Percentiles rank a stretch among this genome's conserved stretches.
These are phyloP conservation scores for Beris morrisii DNA, from an alignment of 2,888 invertebrate genomes.

Conservation along the genomic window DNA sequence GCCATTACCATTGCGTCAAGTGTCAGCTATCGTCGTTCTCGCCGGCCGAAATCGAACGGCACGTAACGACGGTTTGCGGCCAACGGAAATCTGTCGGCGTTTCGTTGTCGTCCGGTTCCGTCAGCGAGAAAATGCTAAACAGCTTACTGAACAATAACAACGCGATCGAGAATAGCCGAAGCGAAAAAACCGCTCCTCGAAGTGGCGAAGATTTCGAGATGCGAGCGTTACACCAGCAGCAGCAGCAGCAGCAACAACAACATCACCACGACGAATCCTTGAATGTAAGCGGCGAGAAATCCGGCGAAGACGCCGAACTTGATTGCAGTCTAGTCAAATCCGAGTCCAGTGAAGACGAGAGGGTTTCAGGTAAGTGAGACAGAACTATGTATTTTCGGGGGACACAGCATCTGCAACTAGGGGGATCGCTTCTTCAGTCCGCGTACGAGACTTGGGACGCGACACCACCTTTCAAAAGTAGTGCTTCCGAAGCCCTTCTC, in stretches of 20 bases:
- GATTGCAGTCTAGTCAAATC: slow-evolving; percentile 27
- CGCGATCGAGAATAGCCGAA: slow-evolving; percentile 2
- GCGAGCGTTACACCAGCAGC: slow-evolving; percentile 24
- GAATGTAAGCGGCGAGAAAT: slow-evolving; percentile 25
- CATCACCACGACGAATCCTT: neutral
- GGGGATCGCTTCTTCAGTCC: neutral
- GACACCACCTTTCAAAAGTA: no score
- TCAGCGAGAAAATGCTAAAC: neutral
- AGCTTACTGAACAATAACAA: slow-evolving; percentile 14
- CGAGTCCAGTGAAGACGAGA: slow-evolving; percentile 44
- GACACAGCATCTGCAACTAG: neutral
- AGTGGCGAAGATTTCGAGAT: slow-evolving; percentile 10
- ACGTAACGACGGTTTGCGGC: slow-evolving; percentile 8
- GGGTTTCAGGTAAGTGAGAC: slow-evolving; percentile 42
- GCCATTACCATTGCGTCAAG: slow-evolving; percentile 76
- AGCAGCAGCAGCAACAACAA: slow-evolving; percentile 5
- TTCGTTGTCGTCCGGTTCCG: no score
- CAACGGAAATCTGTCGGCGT: neutral
- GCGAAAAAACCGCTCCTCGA: slow-evolving; percentile 1
- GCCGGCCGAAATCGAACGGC: slow-evolving; percentile 33
- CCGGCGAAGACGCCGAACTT: slow-evolving; percentile 30
- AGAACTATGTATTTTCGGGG: neutral
- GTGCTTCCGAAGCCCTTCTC: no score
- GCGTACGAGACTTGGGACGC: no score
- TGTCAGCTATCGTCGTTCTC: slow-evolving; percentile 72